A percentile compares a stretch with the other conserved stretches of the same genome.
phyloP scores from a whole-genome alignment of 1,140 invertebrate genomes.

The Zaprionus vittiger region DNA sequence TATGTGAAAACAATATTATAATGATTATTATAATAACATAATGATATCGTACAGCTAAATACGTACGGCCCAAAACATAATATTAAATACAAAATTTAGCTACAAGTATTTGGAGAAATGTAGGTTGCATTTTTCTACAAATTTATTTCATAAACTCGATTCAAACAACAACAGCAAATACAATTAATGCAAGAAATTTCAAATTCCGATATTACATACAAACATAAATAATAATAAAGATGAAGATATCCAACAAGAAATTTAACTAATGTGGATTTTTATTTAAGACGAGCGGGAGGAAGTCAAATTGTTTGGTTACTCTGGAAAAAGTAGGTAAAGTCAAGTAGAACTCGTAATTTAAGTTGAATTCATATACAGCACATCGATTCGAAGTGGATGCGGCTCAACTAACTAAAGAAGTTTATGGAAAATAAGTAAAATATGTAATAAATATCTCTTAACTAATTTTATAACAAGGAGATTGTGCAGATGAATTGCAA shows the following conservation, averaged over 20 bases:
- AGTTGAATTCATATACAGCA: no score
- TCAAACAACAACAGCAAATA: constrained; percentile 52
- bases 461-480: no score
- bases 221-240: constrained; percentile 33
- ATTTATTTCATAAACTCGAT: constrained; percentile 62
- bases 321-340: no score
- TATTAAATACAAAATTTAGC: constrained; percentile 58
- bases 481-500: no score
- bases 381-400: no score
- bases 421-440: no score
- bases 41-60: constrained; percentile 32
- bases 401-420: no score
- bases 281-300: neutral
- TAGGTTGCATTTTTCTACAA: constrained; percentile 68
- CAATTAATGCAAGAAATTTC: constrained; percentile 24
- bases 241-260: constrained; percentile 33
- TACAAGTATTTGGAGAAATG: constrained; percentile 64
- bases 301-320: no score
- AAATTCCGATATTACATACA: constrained; percentile 38
- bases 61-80: constrained; percentile 22
- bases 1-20: constrained; percentile 29
- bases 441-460: no score
- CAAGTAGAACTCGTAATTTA: no score
- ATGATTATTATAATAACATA: constrained; percentile 19
- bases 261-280: neutral